A percentile compares a stretch with the other conserved stretches of the same genome.
Evolutionary conservation across 2,888 invertebrate species (phyloP).

Genomic region (Hydroisotoma schaefferi): DNA sequence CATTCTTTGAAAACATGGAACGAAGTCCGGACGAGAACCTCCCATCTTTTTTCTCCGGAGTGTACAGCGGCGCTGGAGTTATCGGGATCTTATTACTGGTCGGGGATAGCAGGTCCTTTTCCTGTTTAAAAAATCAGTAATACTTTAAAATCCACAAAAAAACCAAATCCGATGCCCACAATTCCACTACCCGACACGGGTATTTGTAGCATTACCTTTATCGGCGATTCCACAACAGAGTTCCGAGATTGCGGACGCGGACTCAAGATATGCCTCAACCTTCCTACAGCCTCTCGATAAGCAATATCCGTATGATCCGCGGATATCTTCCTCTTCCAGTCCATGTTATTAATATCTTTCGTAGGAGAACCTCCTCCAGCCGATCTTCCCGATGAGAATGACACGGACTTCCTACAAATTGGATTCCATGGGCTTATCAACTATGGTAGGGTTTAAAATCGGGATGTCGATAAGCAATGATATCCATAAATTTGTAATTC

Average conservation of each 20-base stretch:
- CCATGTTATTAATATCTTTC: conserved; percentile 51
- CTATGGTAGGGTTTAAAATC: too few relatives aligned
- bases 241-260: conserved; percentile 34
- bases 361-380: neutral
- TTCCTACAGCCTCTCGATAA: conserved; percentile 77
- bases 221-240: conserved; percentile 19
- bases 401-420: conserved; percentile 18
- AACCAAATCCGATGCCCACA: neutral
- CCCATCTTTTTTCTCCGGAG: conserved; percentile 12
- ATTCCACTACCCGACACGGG: too few relatives aligned
- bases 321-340: conserved; percentile 59
- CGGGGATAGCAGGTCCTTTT: too few relatives aligned
- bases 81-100: too few relatives aligned
- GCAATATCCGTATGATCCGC: conserved; percentile 76
- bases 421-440: too few relatives aligned
- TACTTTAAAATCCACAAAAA: neutral
- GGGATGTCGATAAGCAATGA: too few relatives aligned
- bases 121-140: neutral
- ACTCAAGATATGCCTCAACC: conserved; percentile 61
- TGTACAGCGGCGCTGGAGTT: neutral
- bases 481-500: too few relatives aligned
- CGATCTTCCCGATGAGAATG: conserved; percentile 8
- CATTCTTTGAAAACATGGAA: conserved; percentile 35
- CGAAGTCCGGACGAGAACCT: conserved; percentile 32
- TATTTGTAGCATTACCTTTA: conserved; percentile 34